phyloP scores from a whole-genome alignment of 2,888 invertebrate species.

The Pecten maximus region DNA sequence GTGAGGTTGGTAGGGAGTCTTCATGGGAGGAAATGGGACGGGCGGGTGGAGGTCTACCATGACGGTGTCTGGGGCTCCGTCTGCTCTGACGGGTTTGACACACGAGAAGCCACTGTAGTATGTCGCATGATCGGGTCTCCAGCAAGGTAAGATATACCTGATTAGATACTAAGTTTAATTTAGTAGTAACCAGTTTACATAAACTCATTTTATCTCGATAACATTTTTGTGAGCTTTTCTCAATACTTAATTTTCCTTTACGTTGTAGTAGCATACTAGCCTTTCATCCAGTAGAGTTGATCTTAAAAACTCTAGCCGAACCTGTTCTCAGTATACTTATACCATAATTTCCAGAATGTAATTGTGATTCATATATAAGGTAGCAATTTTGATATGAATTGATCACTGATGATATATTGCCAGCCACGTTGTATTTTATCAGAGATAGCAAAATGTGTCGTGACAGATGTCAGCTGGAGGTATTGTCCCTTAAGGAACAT shows the following conservation, averaged over 20 bases:
- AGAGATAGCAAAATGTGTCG: too few relatives aligned
- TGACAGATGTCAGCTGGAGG: too few relatives aligned
- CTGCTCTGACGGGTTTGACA: slow-evolving; percentile 21
- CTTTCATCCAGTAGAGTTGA: too few relatives aligned
- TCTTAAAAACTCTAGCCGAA: too few relatives aligned
- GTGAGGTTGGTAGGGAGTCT: slow-evolving; percentile 1
- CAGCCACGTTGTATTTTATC: too few relatives aligned
- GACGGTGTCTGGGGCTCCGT: background rate
- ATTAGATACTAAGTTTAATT: too few relatives aligned
- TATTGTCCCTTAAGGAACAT: too few relatives aligned
- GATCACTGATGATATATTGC: too few relatives aligned
- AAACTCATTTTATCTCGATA: background rate
- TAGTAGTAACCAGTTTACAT: background rate
- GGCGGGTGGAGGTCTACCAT: background rate
- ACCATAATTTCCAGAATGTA: too few relatives aligned
- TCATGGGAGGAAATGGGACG: background rate
- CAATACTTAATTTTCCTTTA: background rate
- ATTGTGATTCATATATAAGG: too few relatives aligned
- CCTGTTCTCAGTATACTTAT: too few relatives aligned
- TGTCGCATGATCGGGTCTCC: slow-evolving; percentile 14
- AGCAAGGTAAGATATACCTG: background rate
- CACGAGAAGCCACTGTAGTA: background rate
- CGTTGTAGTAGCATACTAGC: background rate
- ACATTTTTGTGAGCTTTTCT: background rate
- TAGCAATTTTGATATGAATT: background rate